Base-by-base conservation (phyloP, 2,888 invertebrate genomes). In the Stenotaenia linearis region DNA sequence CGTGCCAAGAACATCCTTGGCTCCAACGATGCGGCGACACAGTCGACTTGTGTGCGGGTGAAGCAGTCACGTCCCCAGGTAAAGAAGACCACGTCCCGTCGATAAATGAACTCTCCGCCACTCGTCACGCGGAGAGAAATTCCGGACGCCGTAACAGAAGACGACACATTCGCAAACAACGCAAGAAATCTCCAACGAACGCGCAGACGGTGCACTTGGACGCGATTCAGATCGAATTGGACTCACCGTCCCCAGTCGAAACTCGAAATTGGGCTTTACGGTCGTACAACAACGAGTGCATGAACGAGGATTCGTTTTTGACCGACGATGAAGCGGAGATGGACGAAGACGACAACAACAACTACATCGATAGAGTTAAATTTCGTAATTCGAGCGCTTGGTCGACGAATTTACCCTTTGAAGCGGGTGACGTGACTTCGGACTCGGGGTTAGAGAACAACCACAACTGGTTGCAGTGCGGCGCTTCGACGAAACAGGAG, bases 151-250 rank as follows among this genome's bases (percentile, higher is more conserved):
- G 56, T 1, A 56, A 56, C 23, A 12, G 56, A 6, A n/a, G 56
- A 2, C 56, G 56, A 12, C 56, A 56, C 56, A 18, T 56, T 5
- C 56, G 56, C 23, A 56, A 56, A 56, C 56, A 56, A 18, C 56
- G 56, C 23, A 56, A 56, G 56, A 56, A 56, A 56, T 56, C 56
- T n/a, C n/a, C n/a, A n/a, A n/a, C n/a, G n/a, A n/a, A n/a, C n/a
- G n/a, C n/a, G n/a, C n/a, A n/a, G n/a, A 23, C 56, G 9, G 56
- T 56, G 10, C 18, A 56, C 18, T 10, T 56, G 7, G 56, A 56
- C 23, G 18, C 56, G 23, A 56, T 56, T n/a, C 56, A 56, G 10
- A 56, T 56, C 23, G 56, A 56, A n/a, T 23, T 56, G 21, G 40
- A 40, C 15, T 40, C 40, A 3, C 40, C 40, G 40, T 0, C 40